Evolutionary conservation across 2,888 invertebrate species (phyloP), one percentile per base, ranked within the genome.

Genomic region (Dasysyrphus albostriatus): DNA sequence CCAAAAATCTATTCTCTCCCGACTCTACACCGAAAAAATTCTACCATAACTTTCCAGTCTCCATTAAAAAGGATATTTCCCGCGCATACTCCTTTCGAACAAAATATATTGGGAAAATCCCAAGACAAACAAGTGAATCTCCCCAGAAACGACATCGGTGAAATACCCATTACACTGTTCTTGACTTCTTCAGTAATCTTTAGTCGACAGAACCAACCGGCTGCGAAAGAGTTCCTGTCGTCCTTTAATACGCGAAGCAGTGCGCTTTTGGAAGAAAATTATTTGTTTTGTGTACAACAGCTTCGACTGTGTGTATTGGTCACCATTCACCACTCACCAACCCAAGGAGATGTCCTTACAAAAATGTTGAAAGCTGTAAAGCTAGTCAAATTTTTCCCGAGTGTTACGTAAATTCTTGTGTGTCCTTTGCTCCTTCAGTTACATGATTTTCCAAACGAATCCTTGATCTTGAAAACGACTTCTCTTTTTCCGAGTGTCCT

Each of bases 121-220:
- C 16, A 49, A 34, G 42, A 34, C 54, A 1, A 19, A 9, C 16
- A 10, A 44, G 10, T 16, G 42, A n/a, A 39, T 67, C 19, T 67
- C 29, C 29, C 32, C 19, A 61, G 42, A 54, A 81, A 56, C 44
- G n/a, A 58, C 77, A 82, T 78, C 69, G 73, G 39, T 74, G 34
- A 85, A 85, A 81, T 77, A 63, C 34, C 16, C 69, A 49, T 29
- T 54, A 54, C 69, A 69, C n/a, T 39, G n/a, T 54, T 51, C 69
- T 5, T 6, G 16, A 70, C 42, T 61, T 70, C 77, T 74, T 81
- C 85, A 85, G 85, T 85, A 78, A 74, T 74, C 54, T 54, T 70
- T 51, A 70, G 85, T 77, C 85, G 85, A 85, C 77, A 49, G 85
- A 81, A 81, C 81, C 54, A 82, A 74, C 56, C 85, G 85, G 85